phyloP scores from a whole-genome alignment of 1,140 invertebrate genomes.

The Zophobas atratus region DNA sequence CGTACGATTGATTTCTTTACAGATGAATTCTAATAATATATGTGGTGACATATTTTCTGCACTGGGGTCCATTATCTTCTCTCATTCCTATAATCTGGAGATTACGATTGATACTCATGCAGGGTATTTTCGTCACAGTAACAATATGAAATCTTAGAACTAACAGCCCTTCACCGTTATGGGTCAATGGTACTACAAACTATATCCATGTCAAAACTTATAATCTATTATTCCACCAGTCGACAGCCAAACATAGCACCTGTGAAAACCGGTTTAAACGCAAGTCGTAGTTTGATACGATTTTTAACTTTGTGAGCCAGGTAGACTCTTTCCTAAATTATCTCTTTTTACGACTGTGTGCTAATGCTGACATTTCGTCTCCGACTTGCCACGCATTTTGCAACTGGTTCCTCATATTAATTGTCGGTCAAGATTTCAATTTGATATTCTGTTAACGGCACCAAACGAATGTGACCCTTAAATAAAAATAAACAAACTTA shows the following conservation, averaged over 20 bases:
- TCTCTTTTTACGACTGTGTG: conserved; percentile 8
- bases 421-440: not conserved
- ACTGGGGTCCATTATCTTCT: conserved; percentile 18
- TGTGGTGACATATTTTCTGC: conserved; percentile 27
- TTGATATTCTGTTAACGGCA: conserved; percentile 10
- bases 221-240: conserved; percentile 35
- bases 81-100: not conserved
- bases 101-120: not conserved
- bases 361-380: conserved; percentile 17
- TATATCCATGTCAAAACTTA: conserved; percentile 41
- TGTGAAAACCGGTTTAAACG: conserved; percentile 44
- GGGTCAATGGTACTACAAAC: conserved; percentile 37
- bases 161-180: conserved; percentile 26
- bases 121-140: not conserved
- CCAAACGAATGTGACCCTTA: not conserved
- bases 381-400: not conserved
- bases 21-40: conserved; percentile 15
- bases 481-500: conserved; percentile 7
- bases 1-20: conserved; percentile 42
- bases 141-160: conserved; percentile 17
- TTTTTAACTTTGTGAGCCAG: conserved; percentile 37
- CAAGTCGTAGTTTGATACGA: conserved; percentile 39
- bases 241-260: conserved; percentile 39
- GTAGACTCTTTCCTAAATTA: conserved; percentile 36
- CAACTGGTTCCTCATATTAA: conserved; percentile 10